Evolutionary conservation across 2,888 invertebrate species (phyloP), one percentile per base, ranked within the genome.

Genomic region (Polymixis flavicincta): DNA sequence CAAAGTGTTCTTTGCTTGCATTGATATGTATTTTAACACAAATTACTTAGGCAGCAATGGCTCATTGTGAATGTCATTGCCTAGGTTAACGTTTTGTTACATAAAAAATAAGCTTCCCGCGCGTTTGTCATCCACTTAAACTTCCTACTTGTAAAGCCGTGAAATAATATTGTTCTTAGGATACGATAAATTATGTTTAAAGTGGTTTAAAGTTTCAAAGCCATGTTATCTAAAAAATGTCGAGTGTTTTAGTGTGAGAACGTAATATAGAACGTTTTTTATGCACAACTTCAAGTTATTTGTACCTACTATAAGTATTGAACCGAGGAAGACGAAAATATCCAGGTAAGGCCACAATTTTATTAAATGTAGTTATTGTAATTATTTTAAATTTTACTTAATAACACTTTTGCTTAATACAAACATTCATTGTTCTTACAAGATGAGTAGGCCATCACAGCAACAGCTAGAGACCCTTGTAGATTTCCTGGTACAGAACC

Each of bases 11-110:
- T 61, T 37, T 42, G n/a, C 37, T 61, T n/a, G 61, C 7, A 42
- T 42, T 61, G n/a, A 61, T 61, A 61, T 61, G 61, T 61, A 61
- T 61, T 61, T 42, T 61, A 61, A 61, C 14, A 37, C 37, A 14
- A 42, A n/a, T n/a, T 14, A 59, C 59, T 59, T 19, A 32, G 28
- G 32, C 59, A 59, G 59, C 19, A 19, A 19, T 59, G 59, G 59
- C 32, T 59, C 59, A 59, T 32, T 32, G 19, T 32, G 55, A 13
- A 17, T 28, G 17, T 59, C 59, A 32, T 59, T 59, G 59, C 59
- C 32, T 32, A 48, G 17, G 48, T 48, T 48, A 17, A 48, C 48
- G 17, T 19, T 45, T 45, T 45, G 42, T 45, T 45, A 45, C 11
- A 13, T 45, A 13, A 45, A 45, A 28, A 59, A 32, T 6, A 57